Evolutionary conservation across 2,888 invertebrate genomes (phyloP).

Genomic region (Proisotoma minuta): DNA sequence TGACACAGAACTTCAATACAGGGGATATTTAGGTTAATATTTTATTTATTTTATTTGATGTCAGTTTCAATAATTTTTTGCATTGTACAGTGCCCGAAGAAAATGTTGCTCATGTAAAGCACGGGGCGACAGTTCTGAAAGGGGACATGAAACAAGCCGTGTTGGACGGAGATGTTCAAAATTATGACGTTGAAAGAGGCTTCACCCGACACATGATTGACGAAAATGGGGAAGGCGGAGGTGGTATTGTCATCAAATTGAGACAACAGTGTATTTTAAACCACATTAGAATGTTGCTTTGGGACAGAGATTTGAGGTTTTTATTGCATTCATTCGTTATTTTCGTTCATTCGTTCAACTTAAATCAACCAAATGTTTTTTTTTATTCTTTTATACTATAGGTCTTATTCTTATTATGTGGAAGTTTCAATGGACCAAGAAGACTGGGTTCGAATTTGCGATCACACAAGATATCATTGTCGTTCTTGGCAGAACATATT

Average conservation of each 20-base stretch:
- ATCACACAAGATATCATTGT: constrained; percentile 86
- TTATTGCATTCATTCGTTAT: not conserved
- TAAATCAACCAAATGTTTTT: not conserved
- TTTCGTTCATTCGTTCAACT: not conserved
- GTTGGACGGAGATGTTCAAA: constrained; percentile 79
- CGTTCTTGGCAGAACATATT: constrained; percentile 95
- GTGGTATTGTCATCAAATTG: constrained; percentile 77
- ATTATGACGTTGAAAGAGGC: constrained; percentile 88
- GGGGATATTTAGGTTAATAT: constrained; percentile 72
- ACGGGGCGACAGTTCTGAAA: constrained; percentile 77
- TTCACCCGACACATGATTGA: constrained; percentile 82
- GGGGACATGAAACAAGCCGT: constrained; percentile 86
- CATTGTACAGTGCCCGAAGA: constrained; percentile 71
- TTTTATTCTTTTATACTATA: constrained; percentile 47
- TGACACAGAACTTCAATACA: constrained; percentile 73
- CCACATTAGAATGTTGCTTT: constrained; percentile 83
- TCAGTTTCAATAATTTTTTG: too few relatives aligned
- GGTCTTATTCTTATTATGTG: constrained; percentile 78
- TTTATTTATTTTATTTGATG: constrained; percentile 14
- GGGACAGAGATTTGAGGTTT: constrained; percentile 75
- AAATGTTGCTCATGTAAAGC: constrained; percentile 78
- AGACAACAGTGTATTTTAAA: constrained; percentile 81
- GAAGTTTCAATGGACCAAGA: constrained; percentile 87
- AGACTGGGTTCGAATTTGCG: constrained; percentile 90
- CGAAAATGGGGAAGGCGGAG: constrained; percentile 56